A percentile compares a stretch with the other conserved stretches of the same genome.
These are phyloP conservation scores for Drosophila lacertosa DNA, from an alignment of 1,140 invertebrate species.

Conservation along the genomic window DNA sequence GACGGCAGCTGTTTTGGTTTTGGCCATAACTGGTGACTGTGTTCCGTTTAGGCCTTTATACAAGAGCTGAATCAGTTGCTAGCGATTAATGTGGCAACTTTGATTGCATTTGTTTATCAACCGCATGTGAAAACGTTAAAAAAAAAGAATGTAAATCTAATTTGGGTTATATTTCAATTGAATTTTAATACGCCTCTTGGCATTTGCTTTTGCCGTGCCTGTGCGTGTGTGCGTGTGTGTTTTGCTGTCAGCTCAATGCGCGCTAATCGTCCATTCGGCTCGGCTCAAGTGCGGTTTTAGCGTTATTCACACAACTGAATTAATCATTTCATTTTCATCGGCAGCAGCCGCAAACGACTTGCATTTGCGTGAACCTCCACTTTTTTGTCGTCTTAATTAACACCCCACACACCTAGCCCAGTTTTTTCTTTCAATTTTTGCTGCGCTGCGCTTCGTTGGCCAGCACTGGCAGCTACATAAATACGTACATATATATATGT, in stretches of 20 bases:
- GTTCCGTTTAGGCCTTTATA: slow-evolving; percentile 31
- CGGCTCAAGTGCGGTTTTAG: slow-evolving; percentile 41
- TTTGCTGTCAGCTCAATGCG: slow-evolving; percentile 37
- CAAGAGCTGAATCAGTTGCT: slow-evolving; percentile 32
- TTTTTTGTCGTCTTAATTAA: slow-evolving; percentile 52
- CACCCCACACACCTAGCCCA: slow-evolving; percentile 47
- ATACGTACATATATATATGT: slow-evolving; percentile 17
- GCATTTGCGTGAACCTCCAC: slow-evolving; percentile 35
- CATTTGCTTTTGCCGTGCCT: neutral
- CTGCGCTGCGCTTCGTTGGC: slow-evolving; percentile 47
- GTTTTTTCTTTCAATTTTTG: slow-evolving; percentile 18
- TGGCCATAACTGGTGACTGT: slow-evolving; percentile 46
- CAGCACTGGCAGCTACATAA: slow-evolving; percentile 36
- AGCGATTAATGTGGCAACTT: slow-evolving; percentile 15
- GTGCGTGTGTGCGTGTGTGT: slow-evolving; percentile 22
- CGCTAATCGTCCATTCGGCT: slow-evolving; percentile 37
- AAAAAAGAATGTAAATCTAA: slow-evolving; percentile 14
- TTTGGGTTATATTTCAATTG: slow-evolving; percentile 22
- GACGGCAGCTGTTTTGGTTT: slow-evolving; percentile 76
- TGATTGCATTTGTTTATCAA: slow-evolving; percentile 3
- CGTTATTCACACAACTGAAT: slow-evolving; percentile 46
- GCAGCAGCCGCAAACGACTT: slow-evolving; percentile 20
- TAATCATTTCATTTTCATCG: slow-evolving; percentile 42
- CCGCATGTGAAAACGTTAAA: neutral
- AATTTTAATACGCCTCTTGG: slow-evolving; percentile 31